Evolutionary conservation across 2,888 invertebrate genomes (phyloP), one percentile per base, ranked within the genome.

Genomic region (Bhutanitis thaidina): DNA sequence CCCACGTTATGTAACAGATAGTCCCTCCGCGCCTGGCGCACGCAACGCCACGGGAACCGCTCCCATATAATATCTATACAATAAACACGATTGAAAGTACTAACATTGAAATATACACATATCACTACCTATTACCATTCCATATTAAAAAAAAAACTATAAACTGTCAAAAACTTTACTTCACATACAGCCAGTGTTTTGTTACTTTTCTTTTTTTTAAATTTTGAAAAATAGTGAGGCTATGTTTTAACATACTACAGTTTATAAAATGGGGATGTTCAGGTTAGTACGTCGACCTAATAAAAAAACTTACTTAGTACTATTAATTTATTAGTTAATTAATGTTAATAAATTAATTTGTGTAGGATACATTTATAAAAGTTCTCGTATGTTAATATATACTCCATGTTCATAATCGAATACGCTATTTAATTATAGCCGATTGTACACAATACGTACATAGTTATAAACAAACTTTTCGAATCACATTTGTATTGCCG

Each of bases 1-100:
- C 80, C 75, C 67, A 60, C 74, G 71, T 88, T 86, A 88, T 72
- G 85, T 77, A 87, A 88, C 77, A 67, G 64, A 76, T 84, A 88
- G 88, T 88, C 82, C 81, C 78, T 72, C 59, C 62, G 69, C 72
- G 77, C 71, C 76, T 64, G 77, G 71, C 80, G 65, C 59, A 71
- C 66, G 71, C 64, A 74, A 79, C 82, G 79, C 72, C 66, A 69
- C 52, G 45, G 74, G 71, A 68, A 60, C 55, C 56, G 49, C 54
- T 47, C 58, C 55, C 56, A 30, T 49, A n/a, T 9, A 32, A 13
- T 32, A 38, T 35, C 25, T 0, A 7, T 36, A 36, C 14, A 5
- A 20, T 12, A 16, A 32, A 39, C 4, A 41, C 7, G 4, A n/a
- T 15, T n/a, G 3, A 37, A 9, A n/a, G 7, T 37, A 37, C 9